Percentiles rank a stretch among this genome's conserved stretches.
phyloP scores from a whole-genome alignment of 2,113 vertebrate species.

The Candoia aspera region DNA sequence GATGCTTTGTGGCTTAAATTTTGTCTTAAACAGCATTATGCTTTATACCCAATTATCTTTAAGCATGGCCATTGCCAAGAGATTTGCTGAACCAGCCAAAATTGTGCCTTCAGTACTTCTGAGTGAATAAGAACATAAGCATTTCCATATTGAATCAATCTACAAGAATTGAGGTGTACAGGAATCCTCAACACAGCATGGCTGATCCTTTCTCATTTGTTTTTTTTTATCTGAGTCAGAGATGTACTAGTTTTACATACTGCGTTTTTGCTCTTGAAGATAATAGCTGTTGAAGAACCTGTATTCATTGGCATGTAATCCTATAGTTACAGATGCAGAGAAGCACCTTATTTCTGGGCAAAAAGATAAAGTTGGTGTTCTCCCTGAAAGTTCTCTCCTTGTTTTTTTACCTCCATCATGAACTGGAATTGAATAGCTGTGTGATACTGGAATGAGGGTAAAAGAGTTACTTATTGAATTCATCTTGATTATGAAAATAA shows the following conservation, averaged over 20 bases:
- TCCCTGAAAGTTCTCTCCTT: neutral
- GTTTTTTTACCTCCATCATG: neutral
- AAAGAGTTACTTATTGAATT: neutral
- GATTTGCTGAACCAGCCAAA: slow-evolving; percentile 5
- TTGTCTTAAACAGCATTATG: neutral
- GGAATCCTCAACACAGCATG: neutral
- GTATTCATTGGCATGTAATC: neutral
- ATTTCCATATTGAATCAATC: neutral
- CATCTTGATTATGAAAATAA: neutral
- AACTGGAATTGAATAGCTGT: neutral
- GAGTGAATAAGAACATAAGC: neutral
- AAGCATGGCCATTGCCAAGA: neutral
- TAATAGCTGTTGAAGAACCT: neutral
- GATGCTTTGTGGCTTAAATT: neutral
- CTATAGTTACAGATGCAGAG: neutral
- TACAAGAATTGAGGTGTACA: neutral
- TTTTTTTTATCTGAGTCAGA: neutral
- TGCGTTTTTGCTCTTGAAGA: neutral
- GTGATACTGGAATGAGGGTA: neutral
- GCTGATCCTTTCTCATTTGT: neutral
- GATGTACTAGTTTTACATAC: neutral
- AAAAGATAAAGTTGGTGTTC: neutral
- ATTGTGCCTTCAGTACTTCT: neutral
- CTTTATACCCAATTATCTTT: neutral
- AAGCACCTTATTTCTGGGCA: neutral